Conservation (phyloP, 2,888 invertebrate species). For the Pachycephus smyrnensis region DNA sequence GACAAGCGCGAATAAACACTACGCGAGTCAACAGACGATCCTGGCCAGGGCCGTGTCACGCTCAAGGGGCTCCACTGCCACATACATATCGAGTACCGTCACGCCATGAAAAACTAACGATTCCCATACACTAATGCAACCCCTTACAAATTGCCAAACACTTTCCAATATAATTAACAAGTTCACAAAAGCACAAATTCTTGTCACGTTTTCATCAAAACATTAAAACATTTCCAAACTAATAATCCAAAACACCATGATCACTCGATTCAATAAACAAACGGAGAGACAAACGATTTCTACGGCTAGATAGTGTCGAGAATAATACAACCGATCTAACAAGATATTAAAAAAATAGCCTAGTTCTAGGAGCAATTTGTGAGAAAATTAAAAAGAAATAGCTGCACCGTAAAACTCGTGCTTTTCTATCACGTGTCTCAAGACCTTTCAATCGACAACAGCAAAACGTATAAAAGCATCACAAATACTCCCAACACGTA, state of each 20-base stretch:
- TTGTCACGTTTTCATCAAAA: too few species aligned
- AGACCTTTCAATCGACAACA: not conserved
- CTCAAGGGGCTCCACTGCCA: slow-evolving; percentile 59
- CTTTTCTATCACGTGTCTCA: not conserved
- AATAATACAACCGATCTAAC: not conserved
- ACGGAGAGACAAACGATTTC: not conserved
- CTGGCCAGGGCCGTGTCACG: slow-evolving; percentile 64
- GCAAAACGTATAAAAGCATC: not conserved
- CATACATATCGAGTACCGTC: not conserved
- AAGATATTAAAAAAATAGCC: not conserved
- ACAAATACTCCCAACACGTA: not conserved
- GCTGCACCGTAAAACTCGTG: not conserved
- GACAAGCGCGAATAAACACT: slow-evolving; percentile 68
- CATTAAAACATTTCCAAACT: not conserved
- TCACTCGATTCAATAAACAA: not conserved
- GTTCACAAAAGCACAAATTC: not conserved
- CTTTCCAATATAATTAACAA: not conserved
- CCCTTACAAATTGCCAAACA: not conserved
- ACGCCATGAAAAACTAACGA: not conserved
- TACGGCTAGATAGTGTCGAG: not conserved
- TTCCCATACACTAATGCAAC: not conserved
- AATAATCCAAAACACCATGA: not conserved
- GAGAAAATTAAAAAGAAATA: not conserved
- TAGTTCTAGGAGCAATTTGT: not conserved
- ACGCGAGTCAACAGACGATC: slow-evolving; percentile 65